Evolutionary conservation across 2,113 vertebrate genomes (phyloP).

Genomic region (Pogonocichla stellata): DNA sequence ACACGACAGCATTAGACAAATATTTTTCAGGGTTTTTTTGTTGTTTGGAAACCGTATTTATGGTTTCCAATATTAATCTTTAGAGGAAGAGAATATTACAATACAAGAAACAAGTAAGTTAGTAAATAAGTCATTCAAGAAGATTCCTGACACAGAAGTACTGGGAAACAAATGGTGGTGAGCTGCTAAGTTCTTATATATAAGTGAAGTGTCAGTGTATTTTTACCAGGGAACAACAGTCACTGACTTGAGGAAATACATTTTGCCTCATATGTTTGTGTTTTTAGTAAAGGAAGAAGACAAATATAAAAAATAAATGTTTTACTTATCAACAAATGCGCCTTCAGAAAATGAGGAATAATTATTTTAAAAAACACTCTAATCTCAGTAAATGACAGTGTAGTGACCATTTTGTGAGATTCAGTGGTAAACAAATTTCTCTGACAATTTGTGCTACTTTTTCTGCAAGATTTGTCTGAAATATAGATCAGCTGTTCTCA

Average conservation of each 20-base stretch:
- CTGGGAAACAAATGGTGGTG: not conserved
- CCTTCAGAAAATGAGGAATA: not conserved
- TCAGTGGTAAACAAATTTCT: not conserved
- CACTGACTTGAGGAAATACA: not conserved
- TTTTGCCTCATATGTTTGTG: not conserved
- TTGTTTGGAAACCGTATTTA: not conserved
- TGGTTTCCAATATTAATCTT: conserved; percentile 3
- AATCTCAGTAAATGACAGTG: not conserved
- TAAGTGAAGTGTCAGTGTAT: not conserved
- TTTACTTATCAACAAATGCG: not conserved
- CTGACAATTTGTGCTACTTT: not conserved
- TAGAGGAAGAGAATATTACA: not conserved
- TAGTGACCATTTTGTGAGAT: not conserved
- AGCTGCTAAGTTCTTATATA: not conserved
- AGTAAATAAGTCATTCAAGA: not conserved
- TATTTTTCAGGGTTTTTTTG: not conserved
- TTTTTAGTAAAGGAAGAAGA: not conserved
- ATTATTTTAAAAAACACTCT: not conserved
- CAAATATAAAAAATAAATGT: not conserved
- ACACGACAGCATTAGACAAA: not conserved
- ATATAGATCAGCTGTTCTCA: not conserved
- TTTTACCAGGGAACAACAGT: not conserved
- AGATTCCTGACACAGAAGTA: not conserved
- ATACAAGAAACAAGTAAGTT: not conserved
- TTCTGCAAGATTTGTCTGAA: not conserved